Evolutionary conservation across 2,113 vertebrate genomes (phyloP).

Genomic region (Spilogale gracilis): DNA sequence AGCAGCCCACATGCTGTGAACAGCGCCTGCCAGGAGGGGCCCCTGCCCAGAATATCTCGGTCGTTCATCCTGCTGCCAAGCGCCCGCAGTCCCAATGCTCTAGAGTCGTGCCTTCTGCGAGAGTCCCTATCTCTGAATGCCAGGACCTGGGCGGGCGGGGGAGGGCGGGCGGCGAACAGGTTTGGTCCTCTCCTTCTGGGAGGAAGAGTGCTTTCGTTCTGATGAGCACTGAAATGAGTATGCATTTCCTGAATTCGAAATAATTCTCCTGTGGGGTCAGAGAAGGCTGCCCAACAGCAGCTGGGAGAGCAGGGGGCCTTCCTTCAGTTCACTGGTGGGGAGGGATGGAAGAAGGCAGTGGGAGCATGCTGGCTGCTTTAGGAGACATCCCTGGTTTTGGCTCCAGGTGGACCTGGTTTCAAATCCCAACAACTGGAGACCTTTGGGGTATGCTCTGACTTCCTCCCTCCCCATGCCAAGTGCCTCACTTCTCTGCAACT

Average conservation of each 20-base stretch:
- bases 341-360: accelerated
- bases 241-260: not conserved
- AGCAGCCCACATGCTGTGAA: slow-evolving; percentile 28
- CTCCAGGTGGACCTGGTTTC: not conserved
- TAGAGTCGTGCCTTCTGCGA: accelerated
- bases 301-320: not conserved
- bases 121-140: not conserved
- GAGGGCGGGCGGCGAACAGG: not conserved
- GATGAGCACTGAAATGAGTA: not conserved
- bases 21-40: slow-evolving; percentile 42
- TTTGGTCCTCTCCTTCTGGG: not conserved
- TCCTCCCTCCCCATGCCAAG: not conserved
- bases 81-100: not conserved
- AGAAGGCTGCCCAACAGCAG: not conserved
- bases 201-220: not conserved
- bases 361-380: not conserved
- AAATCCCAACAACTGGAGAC: not conserved
- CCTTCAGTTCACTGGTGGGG: accelerated
- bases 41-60: slow-evolving; percentile 3
- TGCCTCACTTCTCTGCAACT: not conserved
- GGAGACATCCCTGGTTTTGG: not conserved
- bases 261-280: not conserved
- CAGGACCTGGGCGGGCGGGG: not conserved
- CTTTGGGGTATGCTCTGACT: not conserved
- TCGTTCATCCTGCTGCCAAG: slow-evolving; percentile 21